Evolutionary conservation across 2,797 vertebrate species (phyloP), one percentile per base, ranked within the genome.

Genomic region (Eremophila alpestris): DNA sequence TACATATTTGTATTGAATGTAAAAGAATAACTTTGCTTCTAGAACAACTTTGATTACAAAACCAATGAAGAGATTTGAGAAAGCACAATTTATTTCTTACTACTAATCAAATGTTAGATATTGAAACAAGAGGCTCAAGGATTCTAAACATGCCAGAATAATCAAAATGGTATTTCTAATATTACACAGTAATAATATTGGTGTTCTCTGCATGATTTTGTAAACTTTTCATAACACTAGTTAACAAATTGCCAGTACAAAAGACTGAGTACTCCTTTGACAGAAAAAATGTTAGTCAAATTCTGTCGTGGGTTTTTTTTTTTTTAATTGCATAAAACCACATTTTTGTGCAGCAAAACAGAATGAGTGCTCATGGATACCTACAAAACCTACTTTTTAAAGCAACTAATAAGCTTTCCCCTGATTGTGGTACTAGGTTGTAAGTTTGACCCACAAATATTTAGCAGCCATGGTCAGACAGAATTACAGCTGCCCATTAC

Each of bases 341-440:
- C 17, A 16, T 64, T 65, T 84, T 68, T 68, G 12, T 3, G 3
- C 30, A 68, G 43, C 4, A 60, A 58, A 36, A 32, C 19, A 58
- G 60, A 74, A 56, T 5, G 12, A 55, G 6, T 13, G 14, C 17
- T 64, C 54, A 36, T 3, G 38, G 21, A 62, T 21, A 64, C 11
- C 13, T 34, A 15, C 24, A 74, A 45, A 65, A 92, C 56, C 3
- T 29, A 23, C 5, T 74, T 83, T 46, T 56, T 55, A 54, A 78
- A 69, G 19, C 21, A 87, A 38, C 11, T 34, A 55, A 78, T 62
- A 36, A 9, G 38, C 32, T 79, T 65, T n/a, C 29, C 24, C 64
- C 9, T 0, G 14, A 7, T 2, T 73, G 26, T 14, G 16, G 8
- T 18, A 26, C 6, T 8, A 30, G 24, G 24, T 14, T 54, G 1